Evolutionary conservation across 1,140 invertebrate species (phyloP).

Genomic region (Papilio polytes): DNA sequence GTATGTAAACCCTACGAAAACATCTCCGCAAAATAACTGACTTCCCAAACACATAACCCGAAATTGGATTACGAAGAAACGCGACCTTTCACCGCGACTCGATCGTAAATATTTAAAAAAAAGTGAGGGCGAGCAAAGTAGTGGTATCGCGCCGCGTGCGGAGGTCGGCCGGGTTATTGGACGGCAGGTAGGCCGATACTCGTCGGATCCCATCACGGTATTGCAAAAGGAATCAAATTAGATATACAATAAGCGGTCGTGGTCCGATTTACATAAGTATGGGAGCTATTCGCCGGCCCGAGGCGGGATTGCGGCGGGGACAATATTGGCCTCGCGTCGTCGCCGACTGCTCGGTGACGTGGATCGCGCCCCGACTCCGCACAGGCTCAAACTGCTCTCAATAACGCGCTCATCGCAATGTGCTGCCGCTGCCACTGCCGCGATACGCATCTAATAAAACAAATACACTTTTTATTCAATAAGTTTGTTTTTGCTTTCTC

Average conservation of each 20-base stretch:
- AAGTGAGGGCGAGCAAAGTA: slow-evolving; percentile 55
- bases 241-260: slow-evolving; percentile 81
- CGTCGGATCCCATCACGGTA: slow-evolving; percentile 76
- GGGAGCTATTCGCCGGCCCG: slow-evolving; percentile 74
- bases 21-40: slow-evolving; percentile 71
- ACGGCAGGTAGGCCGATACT: slow-evolving; percentile 75
- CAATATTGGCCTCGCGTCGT: slow-evolving; percentile 75
- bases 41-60: slow-evolving; percentile 80
- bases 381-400: background rate
- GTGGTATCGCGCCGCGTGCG: slow-evolving; percentile 66
- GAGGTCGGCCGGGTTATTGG: slow-evolving; percentile 65
- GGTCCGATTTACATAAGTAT: slow-evolving; percentile 81
- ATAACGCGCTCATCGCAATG: slow-evolving; percentile 37
- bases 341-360: slow-evolving; percentile 57
- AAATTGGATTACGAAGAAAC: slow-evolving; percentile 80
- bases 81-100: slow-evolving; percentile 62
- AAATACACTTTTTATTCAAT: slow-evolving; percentile 13
- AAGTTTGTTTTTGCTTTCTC: slow-evolving; percentile 31
- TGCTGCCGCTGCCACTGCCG: background rate
- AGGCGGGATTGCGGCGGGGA: slow-evolving; percentile 76
- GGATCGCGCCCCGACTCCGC: slow-evolving; percentile 41
- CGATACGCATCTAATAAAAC: slow-evolving; percentile 18
- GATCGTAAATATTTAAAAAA: slow-evolving; percentile 83
- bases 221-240: slow-evolving; percentile 82
- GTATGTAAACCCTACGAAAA: slow-evolving; percentile 73